Evolutionary conservation across 37 sponge, comb jelly and placozoan species (phyloP), one percentile per base, ranked within the genome.

Genomic region (Mnemiopsis leidyi): DNA sequence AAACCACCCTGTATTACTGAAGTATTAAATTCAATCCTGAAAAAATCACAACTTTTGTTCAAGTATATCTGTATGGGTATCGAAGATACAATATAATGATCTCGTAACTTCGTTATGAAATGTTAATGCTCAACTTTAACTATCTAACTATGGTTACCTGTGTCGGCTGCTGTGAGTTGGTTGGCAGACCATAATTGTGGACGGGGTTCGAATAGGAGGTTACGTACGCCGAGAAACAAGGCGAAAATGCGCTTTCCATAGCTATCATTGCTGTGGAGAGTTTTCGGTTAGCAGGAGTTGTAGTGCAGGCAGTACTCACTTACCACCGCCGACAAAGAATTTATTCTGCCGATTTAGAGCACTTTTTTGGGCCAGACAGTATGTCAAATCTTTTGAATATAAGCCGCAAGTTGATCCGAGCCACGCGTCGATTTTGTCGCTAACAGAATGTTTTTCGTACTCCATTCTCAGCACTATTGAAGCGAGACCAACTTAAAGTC

Each of bases 201-300:
- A 85, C 90, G 3, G 90, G 90, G 90, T 85, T 85, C 29, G 90
- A 38, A 29, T 85, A 85, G 48, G 90, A 85, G 61, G 38, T 85
- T 0, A 85, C 90, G 61, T 85, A 85, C 90, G 90, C 90, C 61
- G 90, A 85, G 24, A 85, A 85, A 85, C 90, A 85, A 61, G 90
- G 90, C 90, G 90, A 85, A 85, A 85, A 85, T 26, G 90, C 90
- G 30, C 90, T 85, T 33, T 85, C 90, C 90, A 85, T 85, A 3
- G 90, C 90, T 38, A 85, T 85, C 90, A 85, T 85, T 40, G 90
- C 90, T 85, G 82, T 5, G 61, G 61, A 48, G 61, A 13, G 61
- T 48, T 5, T 48, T 18, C 28, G 23, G 73, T 69, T 69, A 69
- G 73, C 73, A 28, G 9, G 73, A 69, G n/a, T 69, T n/a, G 73